phyloP scores from a whole-genome alignment of 2,113 vertebrate species.

The Otolemur garnettii region DNA sequence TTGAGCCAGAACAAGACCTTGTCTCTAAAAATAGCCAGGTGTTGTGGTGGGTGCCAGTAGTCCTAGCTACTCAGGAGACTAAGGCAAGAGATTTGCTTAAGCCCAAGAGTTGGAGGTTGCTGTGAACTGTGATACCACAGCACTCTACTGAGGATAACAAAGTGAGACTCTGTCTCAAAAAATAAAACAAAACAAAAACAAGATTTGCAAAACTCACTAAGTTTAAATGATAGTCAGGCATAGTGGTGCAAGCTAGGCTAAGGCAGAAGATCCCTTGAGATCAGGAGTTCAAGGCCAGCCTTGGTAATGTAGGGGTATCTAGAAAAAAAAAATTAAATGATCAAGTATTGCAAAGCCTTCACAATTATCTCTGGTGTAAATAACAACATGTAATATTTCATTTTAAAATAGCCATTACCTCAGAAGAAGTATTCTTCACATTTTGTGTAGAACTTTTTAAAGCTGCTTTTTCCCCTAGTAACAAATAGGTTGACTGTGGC shows the following conservation, averaged over 20 bases:
- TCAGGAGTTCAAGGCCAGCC: neutral
- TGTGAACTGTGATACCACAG: no score
- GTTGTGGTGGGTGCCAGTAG: no score
- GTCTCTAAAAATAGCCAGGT: no score
- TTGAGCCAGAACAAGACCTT: no score
- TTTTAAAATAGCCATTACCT: slow-evolving; percentile 46
- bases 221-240: neutral
- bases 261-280: neutral
- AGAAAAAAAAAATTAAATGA: neutral
- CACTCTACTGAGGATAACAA: no score
- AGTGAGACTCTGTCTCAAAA: no score
- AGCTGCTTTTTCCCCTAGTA: neutral
- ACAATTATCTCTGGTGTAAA: neutral
- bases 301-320: neutral
- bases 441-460: neutral
- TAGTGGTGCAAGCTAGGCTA: neutral
- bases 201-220: neutral
- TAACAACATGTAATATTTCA: neutral
- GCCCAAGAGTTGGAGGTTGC: no score
- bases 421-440: neutral
- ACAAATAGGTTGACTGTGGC: neutral
- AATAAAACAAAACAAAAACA: no score
- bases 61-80: no score
- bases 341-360: neutral
- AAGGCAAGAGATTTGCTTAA: no score